Evolutionary conservation across 2,888 invertebrate species (phyloP).

Genomic region (Macrosiphum euphorbiae): DNA sequence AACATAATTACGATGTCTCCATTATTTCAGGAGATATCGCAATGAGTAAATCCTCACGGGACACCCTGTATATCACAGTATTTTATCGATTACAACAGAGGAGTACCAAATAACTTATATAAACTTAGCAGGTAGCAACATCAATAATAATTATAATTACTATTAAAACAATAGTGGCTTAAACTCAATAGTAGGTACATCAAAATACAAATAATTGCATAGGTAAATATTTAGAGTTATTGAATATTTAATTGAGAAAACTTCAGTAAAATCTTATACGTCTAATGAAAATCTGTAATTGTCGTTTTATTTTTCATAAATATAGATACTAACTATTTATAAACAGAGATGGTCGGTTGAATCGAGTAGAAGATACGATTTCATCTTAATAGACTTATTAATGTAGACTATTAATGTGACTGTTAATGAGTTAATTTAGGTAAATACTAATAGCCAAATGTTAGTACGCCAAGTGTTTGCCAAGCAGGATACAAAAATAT

Average conservation of each 20-base stretch:
- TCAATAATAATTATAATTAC: not conserved
- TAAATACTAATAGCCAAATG: not conserved
- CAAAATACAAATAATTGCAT: not conserved
- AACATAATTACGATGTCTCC: too few species aligned
- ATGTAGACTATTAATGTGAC: not conserved
- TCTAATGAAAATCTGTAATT: too few species aligned
- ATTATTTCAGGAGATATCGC: too few species aligned
- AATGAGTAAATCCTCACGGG: too few species aligned
- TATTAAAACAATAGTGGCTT: too few species aligned
- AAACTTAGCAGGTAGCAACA: not conserved
- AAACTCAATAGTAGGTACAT: not conserved
- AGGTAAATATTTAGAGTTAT: not conserved
- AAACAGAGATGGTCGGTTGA: not conserved
- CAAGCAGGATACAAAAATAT: not conserved
- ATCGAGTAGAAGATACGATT: not conserved
- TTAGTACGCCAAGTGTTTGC: not conserved
- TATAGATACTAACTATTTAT: too few species aligned
- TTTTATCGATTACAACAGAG: not conserved
- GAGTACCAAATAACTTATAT: not conserved
- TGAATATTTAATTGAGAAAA: not conserved
- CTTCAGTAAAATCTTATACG: not conserved
- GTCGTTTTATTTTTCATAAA: not conserved
- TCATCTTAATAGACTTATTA: not conserved
- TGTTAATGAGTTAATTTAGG: not conserved
- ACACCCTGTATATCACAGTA: too few species aligned